Conservation (phyloP, 2,797 vertebrate genomes). For the Tragopan temminckii region DNA sequence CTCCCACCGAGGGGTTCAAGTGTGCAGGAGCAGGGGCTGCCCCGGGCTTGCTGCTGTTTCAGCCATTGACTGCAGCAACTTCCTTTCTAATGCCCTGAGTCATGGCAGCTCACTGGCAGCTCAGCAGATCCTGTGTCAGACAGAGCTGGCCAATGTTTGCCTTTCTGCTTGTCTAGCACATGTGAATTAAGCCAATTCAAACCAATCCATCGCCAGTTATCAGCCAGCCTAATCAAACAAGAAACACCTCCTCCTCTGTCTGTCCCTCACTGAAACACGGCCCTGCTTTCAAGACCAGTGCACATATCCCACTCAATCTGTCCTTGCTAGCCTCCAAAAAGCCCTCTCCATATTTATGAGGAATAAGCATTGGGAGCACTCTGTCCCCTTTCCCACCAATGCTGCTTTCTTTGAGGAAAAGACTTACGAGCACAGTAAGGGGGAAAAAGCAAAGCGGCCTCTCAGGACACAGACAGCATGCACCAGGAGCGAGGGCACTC, state of each 20-base stretch:
- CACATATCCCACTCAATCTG: neutral
- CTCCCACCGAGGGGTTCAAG: neutral
- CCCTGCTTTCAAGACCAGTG: neutral
- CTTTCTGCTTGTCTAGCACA: neutral
- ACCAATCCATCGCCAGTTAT: neutral
- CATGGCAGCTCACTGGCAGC: neutral
- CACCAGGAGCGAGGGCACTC: neutral
- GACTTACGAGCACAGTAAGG: fast-evolving
- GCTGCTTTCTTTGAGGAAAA: neutral
- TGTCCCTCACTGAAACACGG: fast-evolving
- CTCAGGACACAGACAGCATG: neutral
- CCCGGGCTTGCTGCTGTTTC: neutral
- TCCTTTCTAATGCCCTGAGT: neutral
- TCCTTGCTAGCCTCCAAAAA: neutral
- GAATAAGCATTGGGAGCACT: neutral
- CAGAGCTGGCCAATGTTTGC: neutral
- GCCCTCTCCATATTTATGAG: neutral
- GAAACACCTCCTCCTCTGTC: neutral
- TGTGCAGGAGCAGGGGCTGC: neutral
- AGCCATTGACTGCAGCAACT: neutral
- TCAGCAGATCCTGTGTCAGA: neutral
- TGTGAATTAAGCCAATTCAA: neutral
- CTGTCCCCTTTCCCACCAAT: neutral
- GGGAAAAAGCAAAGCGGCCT: neutral
- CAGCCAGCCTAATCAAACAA: neutral